A percentile compares a stretch with the other conserved stretches of the same genome.
phyloP scores from a whole-genome alignment of 2,113 vertebrate genomes.

The Chroicocephalus ridibundus region DNA sequence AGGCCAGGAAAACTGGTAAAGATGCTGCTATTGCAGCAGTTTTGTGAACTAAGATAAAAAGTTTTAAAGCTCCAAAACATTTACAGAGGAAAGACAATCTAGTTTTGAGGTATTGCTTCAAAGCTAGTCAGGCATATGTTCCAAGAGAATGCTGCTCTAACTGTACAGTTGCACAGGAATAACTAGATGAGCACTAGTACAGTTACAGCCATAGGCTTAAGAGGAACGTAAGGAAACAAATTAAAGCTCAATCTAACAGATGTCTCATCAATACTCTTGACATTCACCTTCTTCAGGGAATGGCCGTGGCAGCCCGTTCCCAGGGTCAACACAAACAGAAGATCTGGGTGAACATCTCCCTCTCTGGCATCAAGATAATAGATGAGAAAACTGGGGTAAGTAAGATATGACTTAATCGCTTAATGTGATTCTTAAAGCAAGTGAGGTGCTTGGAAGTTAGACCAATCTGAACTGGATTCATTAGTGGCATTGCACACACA shows the following conservation, averaged over 20 bases:
- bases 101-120: neutral
- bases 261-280: neutral
- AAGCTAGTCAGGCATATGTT: neutral
- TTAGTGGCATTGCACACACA: neutral
- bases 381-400: constrained; percentile 97
- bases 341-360: constrained; percentile 93
- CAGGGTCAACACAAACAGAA: constrained; percentile 97
- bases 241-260: neutral
- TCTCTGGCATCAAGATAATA: constrained; percentile 92
- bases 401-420: constrained; percentile 68
- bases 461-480: neutral
- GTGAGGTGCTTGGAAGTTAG: neutral
- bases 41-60: neutral
- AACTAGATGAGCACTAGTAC: neutral
- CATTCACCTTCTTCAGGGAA: constrained; percentile 77
- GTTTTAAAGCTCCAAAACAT: neutral
- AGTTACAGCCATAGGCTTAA: neutral
- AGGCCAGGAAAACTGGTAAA: neutral
- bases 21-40: neutral
- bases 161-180: neutral
- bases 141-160: neutral
- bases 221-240: neutral
- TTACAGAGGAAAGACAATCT: neutral
- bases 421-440: neutral
- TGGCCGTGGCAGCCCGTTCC: constrained; percentile 92